These are phyloP conservation scores for Orientallactaga bullata DNA, from an alignment of 2,113 vertebrate species.

Conservation along the genomic window DNA sequence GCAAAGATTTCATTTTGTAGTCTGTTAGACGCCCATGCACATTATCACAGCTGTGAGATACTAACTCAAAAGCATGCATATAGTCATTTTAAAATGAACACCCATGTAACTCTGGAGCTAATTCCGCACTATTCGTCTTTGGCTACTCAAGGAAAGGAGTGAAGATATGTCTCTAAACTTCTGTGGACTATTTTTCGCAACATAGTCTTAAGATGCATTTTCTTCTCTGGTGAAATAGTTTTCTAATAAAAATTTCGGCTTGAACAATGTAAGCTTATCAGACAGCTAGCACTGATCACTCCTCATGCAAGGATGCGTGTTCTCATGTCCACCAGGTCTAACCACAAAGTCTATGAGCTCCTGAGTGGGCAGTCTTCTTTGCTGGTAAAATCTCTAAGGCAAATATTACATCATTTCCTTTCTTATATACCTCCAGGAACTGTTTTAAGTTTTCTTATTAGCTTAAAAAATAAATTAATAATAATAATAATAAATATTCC, in stretches of 20 bases:
- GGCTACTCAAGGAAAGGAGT: background rate
- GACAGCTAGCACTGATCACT: background rate
- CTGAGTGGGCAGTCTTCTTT: background rate
- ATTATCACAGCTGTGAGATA: slow-evolving; percentile 43
- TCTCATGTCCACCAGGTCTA: background rate
- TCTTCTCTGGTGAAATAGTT: slow-evolving; percentile 45
- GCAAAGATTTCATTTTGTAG: slow-evolving; percentile 43
- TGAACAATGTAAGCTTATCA: background rate
- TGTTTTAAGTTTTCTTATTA: slow-evolving; percentile 27
- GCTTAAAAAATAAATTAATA: background rate
- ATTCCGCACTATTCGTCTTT: background rate
- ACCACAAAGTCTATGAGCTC: background rate
- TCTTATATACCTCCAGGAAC: background rate
- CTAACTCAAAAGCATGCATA: slow-evolving; percentile 62
- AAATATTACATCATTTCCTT: background rate
- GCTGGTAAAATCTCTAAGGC: background rate
- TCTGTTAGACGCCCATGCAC: slow-evolving; percentile 70
- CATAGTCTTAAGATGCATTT: slow-evolving; percentile 19
- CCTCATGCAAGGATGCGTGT: background rate
- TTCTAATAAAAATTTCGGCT: background rate
- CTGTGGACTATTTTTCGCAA: background rate
- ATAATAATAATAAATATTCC: background rate
- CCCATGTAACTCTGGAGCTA: background rate
- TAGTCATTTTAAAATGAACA: background rate
- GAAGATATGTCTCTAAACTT: background rate